Conservation (phyloP, 2,797 vertebrate genomes). For the Lepilemur ruficaudatus region DNA sequence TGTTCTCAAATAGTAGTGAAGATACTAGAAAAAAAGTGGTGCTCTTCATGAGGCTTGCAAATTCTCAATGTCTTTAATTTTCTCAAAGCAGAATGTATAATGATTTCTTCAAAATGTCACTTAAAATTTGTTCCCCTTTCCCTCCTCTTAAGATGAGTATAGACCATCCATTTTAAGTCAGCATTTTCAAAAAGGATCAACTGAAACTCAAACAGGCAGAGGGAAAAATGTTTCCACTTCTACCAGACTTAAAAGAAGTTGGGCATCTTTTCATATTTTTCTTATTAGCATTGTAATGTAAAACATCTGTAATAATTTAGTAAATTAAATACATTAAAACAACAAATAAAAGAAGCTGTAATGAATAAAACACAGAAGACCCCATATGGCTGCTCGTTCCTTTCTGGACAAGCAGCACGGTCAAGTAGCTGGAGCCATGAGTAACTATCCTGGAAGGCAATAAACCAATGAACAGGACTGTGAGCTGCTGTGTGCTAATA, state of each 20-base stretch:
- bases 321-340: conserved; percentile 73
- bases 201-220: conserved; percentile 69
- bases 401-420: conserved; percentile 3
- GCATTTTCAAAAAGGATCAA: conserved; percentile 62
- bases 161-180: conserved; percentile 64
- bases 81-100: not conserved
- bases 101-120: conserved; percentile 56
- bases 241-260: conserved; percentile 69
- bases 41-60: not conserved
- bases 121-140: conserved; percentile 53
- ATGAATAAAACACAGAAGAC: conserved; percentile 74
- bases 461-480: not conserved
- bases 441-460: not conserved
- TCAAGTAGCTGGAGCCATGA: not conserved
- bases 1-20: not conserved
- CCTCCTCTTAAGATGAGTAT: conserved; percentile 11
- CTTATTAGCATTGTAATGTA: conserved; percentile 67
- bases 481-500: not conserved
- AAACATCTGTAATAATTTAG: conserved; percentile 77
- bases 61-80: not conserved
- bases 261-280: conserved; percentile 67
- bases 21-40: not conserved
- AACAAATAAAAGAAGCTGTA: conserved; percentile 75
- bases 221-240: conserved; percentile 74
- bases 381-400: conserved; percentile 37